These are phyloP conservation scores for Pelvicachromis taeniatus DNA, from an alignment of 2,113 vertebrate species.

Conservation along the genomic window DNA sequence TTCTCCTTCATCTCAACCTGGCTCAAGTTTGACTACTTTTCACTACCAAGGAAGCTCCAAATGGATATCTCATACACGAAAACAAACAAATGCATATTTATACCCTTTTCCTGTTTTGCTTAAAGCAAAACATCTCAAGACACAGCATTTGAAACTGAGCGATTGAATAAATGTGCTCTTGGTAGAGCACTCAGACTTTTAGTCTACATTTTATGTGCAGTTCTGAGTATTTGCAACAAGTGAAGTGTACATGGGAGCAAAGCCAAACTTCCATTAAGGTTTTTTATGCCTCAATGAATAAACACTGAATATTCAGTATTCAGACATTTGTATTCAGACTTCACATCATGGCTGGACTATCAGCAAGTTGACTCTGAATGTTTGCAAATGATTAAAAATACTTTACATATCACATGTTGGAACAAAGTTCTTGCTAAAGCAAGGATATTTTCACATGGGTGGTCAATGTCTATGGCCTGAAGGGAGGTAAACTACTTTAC, in stretches of 20 bases:
- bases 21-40: not conserved
- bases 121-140: not conserved
- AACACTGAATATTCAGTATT: not conserved
- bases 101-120: not conserved
- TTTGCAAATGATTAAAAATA: not conserved
- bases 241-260: not conserved
- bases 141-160: not conserved
- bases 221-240: not conserved
- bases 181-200: not conserved
- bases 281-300: not conserved
- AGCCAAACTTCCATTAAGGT: not conserved
- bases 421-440: not conserved
- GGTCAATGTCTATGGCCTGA: not conserved
- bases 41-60: not conserved
- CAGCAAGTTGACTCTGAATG: not conserved
- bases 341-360: not conserved
- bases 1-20: not conserved
- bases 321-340: not conserved
- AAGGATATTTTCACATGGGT: not conserved
- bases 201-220: not conserved
- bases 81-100: not conserved
- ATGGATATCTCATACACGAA: not conserved
- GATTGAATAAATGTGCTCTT: not conserved
- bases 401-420: not conserved
- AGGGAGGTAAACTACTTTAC: not conserved